Percentiles rank a stretch among this genome's conserved stretches.
phyloP scores from a whole-genome alignment of 2,797 vertebrate species.

The Bufotes viridis region DNA sequence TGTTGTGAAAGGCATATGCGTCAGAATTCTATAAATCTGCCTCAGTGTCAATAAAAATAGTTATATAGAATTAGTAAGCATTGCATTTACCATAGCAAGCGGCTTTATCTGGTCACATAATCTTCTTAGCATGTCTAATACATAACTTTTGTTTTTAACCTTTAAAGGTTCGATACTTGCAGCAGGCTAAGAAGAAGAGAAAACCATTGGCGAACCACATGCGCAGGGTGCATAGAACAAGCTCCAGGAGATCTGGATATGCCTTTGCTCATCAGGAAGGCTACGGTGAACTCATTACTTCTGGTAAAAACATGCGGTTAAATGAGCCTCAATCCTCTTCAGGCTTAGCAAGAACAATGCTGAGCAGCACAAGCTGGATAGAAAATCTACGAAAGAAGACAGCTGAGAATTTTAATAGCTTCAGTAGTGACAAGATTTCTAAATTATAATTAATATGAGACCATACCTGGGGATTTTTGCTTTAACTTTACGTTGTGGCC shows the following conservation, averaged over 20 bases:
- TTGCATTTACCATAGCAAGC: too few species aligned
- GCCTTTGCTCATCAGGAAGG: constrained; percentile 86
- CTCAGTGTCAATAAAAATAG: too few species aligned
- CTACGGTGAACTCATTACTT: constrained; percentile 84
- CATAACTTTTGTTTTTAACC: not conserved
- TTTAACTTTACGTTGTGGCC: constrained; percentile 47
- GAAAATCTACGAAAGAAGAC: constrained; percentile 74
- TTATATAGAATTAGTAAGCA: too few species aligned
- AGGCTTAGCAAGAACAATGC: constrained; percentile 67
- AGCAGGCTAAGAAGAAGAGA: constrained; percentile 76
- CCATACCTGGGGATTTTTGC: not conserved
- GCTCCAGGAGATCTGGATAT: constrained; percentile 81
- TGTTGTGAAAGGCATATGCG: too few species aligned
- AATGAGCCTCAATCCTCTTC: constrained; percentile 66
- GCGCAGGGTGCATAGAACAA: constrained; percentile 78
- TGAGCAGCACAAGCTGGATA: constrained; percentile 72
- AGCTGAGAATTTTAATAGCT: constrained; percentile 67
- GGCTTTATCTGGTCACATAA: too few species aligned
- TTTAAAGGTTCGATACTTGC: constrained; percentile 78
- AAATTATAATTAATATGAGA: constrained; percentile 67
- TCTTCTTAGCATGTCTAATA: not conserved
- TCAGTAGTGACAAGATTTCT: constrained; percentile 64
- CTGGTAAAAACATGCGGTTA: constrained; percentile 83
- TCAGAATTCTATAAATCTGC: too few species aligned
- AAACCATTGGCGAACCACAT: constrained; percentile 73